A percentile compares a stretch with the other conserved stretches of the same genome.
phyloP scores from a whole-genome alignment of 2,797 vertebrate genomes.

The Cheirogaleus major region DNA sequence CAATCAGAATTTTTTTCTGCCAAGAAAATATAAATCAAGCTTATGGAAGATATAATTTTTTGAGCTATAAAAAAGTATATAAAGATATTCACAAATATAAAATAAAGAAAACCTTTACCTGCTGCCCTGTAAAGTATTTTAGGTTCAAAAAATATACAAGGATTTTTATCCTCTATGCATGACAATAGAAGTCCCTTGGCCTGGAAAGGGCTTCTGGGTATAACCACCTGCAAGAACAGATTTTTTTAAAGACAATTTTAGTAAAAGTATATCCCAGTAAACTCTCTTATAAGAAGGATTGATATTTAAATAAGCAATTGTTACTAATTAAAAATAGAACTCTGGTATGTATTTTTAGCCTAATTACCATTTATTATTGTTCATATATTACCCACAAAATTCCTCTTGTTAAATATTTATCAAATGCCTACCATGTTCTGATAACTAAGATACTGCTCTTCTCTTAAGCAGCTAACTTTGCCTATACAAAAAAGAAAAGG shows the following conservation, averaged over 20 bases:
- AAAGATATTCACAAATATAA: conserved; percentile 44
- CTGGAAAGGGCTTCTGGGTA: conserved; percentile 96
- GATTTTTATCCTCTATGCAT: conserved; percentile 96
- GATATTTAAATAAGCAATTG: conserved; percentile 35
- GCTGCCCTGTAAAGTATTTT: conserved; percentile 99
- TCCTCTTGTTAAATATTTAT: conserved; percentile 21
- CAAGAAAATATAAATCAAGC: conserved; percentile 25
- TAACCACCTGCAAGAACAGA: conserved; percentile 90
- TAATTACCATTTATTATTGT: background rate
- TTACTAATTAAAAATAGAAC: conserved; percentile 24
- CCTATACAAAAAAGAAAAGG: background rate
- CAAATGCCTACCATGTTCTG: background rate
- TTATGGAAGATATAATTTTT: background rate
- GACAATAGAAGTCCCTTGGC: conserved; percentile 97
- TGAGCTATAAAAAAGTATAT: background rate
- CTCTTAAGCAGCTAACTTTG: background rate
- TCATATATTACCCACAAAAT: background rate
- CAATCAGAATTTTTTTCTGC: background rate
- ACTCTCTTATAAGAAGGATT: background rate
- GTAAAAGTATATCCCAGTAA: conserved; percentile 43
- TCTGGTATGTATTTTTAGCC: background rate
- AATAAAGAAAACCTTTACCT: conserved; percentile 87
- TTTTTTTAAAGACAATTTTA: conserved; percentile 61
- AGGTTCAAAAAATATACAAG: conserved; percentile 99
- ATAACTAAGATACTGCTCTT: background rate